Base-by-base conservation (phyloP, 2,888 invertebrate species). In the Maniola hyperantus region DNA sequence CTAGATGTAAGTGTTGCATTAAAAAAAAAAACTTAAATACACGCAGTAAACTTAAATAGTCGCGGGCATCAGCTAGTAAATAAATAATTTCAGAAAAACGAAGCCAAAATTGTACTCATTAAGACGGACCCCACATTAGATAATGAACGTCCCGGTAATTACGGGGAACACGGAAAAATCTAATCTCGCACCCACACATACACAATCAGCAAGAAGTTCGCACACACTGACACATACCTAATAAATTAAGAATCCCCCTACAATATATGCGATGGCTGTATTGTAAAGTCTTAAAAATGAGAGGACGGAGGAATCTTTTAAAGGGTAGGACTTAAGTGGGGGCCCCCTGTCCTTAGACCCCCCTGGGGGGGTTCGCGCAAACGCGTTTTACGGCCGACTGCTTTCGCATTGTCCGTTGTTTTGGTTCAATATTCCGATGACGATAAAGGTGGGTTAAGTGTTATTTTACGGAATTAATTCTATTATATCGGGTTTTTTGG, bases 271-370 rank as follows among this genome's bases (percentile, higher is more conserved):
- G 84, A 81, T 89, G 87, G 83, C 83, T 85, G 81, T 89, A 91
- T 90, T 91, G 90, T 89, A 89, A 90, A 91, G 89, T 91, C 92
- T 92, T 91, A 92, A 92, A 92, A 91, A 92, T 91, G 88, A 89
- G 87, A 89, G 88, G 89, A 89, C 90, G 87, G 83, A 77, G 88
- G 88, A 91, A 91, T 91, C 91, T 91, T 91, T 91, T 86, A 91
- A 89, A 91, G 92, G 92, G 91, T 91, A 91, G 87, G 89, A 87
- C 88, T 91, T 89, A 88, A 89, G 87, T 82, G 86, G 89, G 83
- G 84, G 76, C 77, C 82, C 85, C 83, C 76, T 79, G 79, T 79
- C 79, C 80, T 79, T 74, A 71, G 72, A 71, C 76, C 72, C 76
- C 72, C 71, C 83, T 84, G 84, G 82, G 82, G 83, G 78, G 78